Evolutionary conservation across 2,888 invertebrate genomes (phyloP).

Genomic region (Drosophila paucipuncta): DNA sequence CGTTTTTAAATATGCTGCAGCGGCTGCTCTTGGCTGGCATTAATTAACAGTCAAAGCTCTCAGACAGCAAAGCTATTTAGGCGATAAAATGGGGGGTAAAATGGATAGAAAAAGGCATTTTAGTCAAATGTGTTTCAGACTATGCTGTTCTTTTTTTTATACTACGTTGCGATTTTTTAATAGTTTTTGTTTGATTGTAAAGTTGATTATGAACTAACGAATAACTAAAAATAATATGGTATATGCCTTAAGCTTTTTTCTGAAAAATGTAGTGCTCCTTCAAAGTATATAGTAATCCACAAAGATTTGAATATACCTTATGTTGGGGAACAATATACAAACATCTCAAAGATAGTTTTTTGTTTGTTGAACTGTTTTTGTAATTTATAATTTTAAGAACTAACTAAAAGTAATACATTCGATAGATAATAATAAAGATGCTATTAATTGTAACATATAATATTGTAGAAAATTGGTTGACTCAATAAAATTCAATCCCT

Average conservation of each 20-base stretch:
- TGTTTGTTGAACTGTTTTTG: background rate
- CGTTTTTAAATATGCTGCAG: slow-evolving; percentile 79
- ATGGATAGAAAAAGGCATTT: background rate
- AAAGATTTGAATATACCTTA: too few relatives aligned
- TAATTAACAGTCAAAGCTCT: slow-evolving; percentile 65
- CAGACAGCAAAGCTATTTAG: slow-evolving; percentile 11
- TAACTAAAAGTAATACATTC: background rate
- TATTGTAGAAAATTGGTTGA: background rate
- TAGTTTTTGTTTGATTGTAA: background rate
- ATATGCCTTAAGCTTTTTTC: background rate
- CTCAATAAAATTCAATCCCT: background rate
- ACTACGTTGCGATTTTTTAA: too few relatives aligned
- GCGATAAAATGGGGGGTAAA: too few relatives aligned
- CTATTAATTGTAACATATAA: background rate
- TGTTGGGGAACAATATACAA: background rate
- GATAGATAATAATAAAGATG: background rate
- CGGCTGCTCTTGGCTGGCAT: slow-evolving; percentile 61
- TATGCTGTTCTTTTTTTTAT: background rate
- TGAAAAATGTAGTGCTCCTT: background rate
- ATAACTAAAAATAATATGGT: background rate
- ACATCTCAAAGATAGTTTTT: background rate
- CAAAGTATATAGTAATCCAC: background rate
- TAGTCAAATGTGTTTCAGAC: slow-evolving; percentile 13
- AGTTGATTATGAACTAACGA: background rate
- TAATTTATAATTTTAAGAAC: background rate